Base-by-base conservation (phyloP, 2,113 vertebrate genomes). In the Engystomops pustulosus region DNA sequence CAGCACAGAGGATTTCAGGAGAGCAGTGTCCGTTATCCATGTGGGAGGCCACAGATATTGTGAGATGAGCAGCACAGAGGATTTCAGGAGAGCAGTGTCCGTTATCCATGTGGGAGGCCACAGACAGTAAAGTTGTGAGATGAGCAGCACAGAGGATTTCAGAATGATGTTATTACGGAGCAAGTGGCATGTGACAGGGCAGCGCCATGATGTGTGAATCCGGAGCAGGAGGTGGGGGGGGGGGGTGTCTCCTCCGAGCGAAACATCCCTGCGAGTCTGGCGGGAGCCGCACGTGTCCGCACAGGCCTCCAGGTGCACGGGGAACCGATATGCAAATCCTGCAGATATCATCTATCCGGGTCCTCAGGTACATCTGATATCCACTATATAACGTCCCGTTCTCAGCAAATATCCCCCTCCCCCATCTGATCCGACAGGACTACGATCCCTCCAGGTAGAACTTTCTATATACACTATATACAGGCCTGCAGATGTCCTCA, bases 281-380 rank as follows among this genome's bases (percentile, higher is more conserved):
- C 1, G 23, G 51, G 51, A 20, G 32, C n/a, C 20, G 30, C 74
- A 76, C 72, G 36, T 38, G 74, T 55, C 20, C 0, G 10, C 30
- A 55, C 74, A 77, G 49, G 49, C 6, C 27, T 32, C 9, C 49
- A 34, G 30, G 49, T 76, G 47, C 17, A 3, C 14, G 11, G 12
- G 11, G 12, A 77, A 55, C 74, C 34, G 74, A 30, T 51, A 77
- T 77, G 74, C 74, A 77, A 77, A 77, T 77, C 72, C 27, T 32
- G 3, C n/a, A n/a, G n/a, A n/a, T n/a, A n/a, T n/a, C n/a, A n/a
- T n/a, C n/a, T n/a, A n/a, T n/a, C n/a, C n/a, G n/a, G n/a, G n/a
- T n/a, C n/a, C n/a, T n/a, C n/a, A n/a, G n/a, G n/a, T n/a, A n/a
- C n/a, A n/a, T n/a, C n/a, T n/a, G n/a, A n/a, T n/a, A n/a, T n/a